A percentile compares a stretch with the other conserved stretches of the same genome.
These are phyloP conservation scores for Anguilla obscura DNA, from an alignment of 2,797 vertebrate genomes.

Conservation along the genomic window DNA sequence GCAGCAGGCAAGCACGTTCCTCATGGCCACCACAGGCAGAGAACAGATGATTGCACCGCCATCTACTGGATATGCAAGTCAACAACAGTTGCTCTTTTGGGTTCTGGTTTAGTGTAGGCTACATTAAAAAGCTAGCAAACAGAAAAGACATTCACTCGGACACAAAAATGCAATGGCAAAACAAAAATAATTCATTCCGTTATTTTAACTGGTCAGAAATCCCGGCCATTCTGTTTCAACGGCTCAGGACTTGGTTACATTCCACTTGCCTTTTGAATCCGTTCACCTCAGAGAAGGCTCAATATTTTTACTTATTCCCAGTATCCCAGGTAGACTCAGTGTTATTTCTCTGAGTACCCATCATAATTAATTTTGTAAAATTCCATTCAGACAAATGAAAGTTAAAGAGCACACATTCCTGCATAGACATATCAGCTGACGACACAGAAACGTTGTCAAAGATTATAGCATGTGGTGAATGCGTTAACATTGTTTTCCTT, in stretches of 20 bases:
- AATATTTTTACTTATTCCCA: neutral
- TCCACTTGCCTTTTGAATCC: neutral
- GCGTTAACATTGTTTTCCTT: neutral
- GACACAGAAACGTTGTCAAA: neutral
- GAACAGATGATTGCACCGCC: neutral
- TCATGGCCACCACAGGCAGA: conserved; percentile 3
- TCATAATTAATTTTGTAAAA: neutral
- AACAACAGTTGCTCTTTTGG: neutral
- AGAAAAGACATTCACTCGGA: too few relatives aligned
- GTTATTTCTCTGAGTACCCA: neutral
- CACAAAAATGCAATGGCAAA: neutral
- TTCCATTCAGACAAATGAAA: neutral
- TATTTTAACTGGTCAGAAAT: neutral
- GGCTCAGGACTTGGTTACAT: neutral
- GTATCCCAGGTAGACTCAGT: neutral
- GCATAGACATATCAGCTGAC: neutral
- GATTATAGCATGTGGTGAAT: neutral
- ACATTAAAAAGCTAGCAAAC: too few relatives aligned
- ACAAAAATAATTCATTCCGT: neutral
- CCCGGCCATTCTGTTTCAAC: neutral
- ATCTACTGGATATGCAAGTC: conserved; percentile 4
- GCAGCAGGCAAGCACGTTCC: conserved; percentile 21
- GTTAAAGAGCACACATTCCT: neutral
- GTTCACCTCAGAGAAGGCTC: neutral
- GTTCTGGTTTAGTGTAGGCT: neutral